Base-by-base conservation (phyloP, 2,113 vertebrate genomes). In the Oreochromis aureus region DNA sequence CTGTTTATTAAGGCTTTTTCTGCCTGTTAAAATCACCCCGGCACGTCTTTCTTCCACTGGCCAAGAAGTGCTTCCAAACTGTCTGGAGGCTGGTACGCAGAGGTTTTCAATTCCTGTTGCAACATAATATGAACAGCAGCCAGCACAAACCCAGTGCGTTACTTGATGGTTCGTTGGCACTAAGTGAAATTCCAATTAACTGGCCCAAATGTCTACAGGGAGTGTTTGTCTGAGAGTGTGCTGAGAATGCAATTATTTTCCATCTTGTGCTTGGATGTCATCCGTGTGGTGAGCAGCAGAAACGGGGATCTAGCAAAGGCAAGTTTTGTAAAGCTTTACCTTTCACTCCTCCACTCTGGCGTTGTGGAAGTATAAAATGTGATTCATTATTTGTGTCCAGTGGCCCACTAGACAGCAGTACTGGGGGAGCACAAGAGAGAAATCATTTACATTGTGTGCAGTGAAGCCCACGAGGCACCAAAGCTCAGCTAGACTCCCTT, bases 121-220 rank as follows among this genome's bases (percentile, higher is more conserved):
- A 48, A 66, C 69, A 87, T 86, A 89, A 84, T 90, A 87, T 93
- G 91, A 94, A 92, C 90, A 89, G 85, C 51, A 18, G 90, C 93
- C 92, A 93, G 87, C 82, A 82, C 39, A 89, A 91, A 89, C 89
- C 82, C 87, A 63, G 71, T 53, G 90, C 54, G 81, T 90, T 86
- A 86, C 87, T 91, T 87, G 88, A 93, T 92, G 91, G 89, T 93
- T 91, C n/a, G 56, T 84, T 91, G 93, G 89, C 89, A 90, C 91
- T 85, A 86, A 87, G 82, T 91, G 88, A 91, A 94, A 93, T 91
- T 93, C 80, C 91, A 94, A 95, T 95, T 92, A 94, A 92, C 92
- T 92, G 89, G 90, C 93, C 91, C 82, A 88, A 92, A 92, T 86
- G 88, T 93, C 91, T 90, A 81, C 85, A 85, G 92, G 92, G 91